Base-by-base conservation (phyloP, 2,113 vertebrate species). In the Grammomys dolichurus region DNA sequence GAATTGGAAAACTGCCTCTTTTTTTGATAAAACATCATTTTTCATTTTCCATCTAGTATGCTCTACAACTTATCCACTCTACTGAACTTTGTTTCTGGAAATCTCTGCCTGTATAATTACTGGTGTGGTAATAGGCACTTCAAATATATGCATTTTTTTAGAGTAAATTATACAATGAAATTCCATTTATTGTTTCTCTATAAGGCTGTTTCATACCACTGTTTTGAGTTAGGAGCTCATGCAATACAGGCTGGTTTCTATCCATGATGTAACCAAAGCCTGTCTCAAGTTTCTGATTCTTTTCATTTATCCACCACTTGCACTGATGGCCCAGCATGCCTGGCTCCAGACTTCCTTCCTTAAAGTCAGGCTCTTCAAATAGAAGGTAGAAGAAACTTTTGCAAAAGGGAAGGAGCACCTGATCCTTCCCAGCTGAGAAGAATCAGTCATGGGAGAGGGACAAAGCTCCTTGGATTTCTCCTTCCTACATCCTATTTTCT, bases 151-250 rank as follows among this genome's bases (percentile, higher is more conserved):
- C 7, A 89, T 92, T 91, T 63, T 92, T 92, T 77, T 9, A 77
- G 28, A 70, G 67, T 70, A 93, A 88, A 84, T 81, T 54, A 84
- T 67, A 31, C 85, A 73, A 33, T 92, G 94, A 97, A 98, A 97
- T 96, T 97, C 86, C 95, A 97, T 97, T 96, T 95, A 94, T 77
- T 92, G 58, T 31, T 90, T 78, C 56, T 90, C 89, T 94, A 88
- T 63, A 69, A 26, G 80, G 22, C 36, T 54, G 46, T 36, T 11
- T 26, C 69, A 28, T 19, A 70, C 81, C 13, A 72, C 48, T 85
- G 89, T 22, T 90, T 77, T 17, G 58, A 65, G 31, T n/a, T 36
- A 67, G 56, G 72, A 5, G 46, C 28, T 89, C 43, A 16, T 46
- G 88, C 11, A 6, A 12, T 28, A 4, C 43, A 51, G 46, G 46